A percentile compares a stretch with the other conserved stretches of the same genome.
phyloP scores from a whole-genome alignment of 2,888 invertebrate genomes.

The Apamea monoglypha region DNA sequence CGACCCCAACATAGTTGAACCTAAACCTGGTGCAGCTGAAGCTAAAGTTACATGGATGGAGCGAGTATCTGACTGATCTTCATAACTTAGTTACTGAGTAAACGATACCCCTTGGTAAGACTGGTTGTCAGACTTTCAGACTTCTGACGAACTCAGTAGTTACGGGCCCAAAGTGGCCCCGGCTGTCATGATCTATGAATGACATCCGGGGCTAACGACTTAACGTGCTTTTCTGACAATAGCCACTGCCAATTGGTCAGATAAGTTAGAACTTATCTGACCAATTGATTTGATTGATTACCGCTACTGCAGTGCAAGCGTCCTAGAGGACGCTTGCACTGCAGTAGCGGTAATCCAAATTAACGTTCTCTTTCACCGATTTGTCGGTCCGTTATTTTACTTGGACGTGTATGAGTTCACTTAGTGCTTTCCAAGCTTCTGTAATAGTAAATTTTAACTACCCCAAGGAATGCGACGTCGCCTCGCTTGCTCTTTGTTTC shows the following conservation, averaged over 20 bases:
- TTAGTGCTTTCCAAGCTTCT: slow-evolving; percentile 2
- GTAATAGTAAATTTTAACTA: slow-evolving; percentile 27
- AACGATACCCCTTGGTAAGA: neutral
- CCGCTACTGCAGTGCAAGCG: too few species aligned
- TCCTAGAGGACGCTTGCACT: neutral
- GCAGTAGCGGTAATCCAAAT: neutral
- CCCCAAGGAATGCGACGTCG: slow-evolving; percentile 14
- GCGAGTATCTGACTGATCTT: neutral
- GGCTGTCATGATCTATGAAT: neutral
- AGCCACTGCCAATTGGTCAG: neutral
- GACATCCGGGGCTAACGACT: too few species aligned
- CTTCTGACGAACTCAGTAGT: neutral
- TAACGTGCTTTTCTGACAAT: neutral
- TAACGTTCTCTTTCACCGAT: neutral
- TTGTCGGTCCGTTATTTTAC: neutral
- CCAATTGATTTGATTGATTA: too few species aligned
- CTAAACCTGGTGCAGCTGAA: neutral
- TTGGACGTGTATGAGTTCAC: neutral
- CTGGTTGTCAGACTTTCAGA: neutral
- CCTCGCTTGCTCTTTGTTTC: slow-evolving; percentile 44
- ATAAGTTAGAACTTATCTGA: too few species aligned
- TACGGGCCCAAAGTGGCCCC: too few species aligned
- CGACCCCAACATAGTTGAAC: too few species aligned
- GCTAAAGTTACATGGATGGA: neutral
- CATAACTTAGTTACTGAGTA: neutral